Evolutionary conservation across 2,888 invertebrate species (phyloP), one percentile per base, ranked within the genome.

Genomic region (Caenorhabditis plicata): DNA sequence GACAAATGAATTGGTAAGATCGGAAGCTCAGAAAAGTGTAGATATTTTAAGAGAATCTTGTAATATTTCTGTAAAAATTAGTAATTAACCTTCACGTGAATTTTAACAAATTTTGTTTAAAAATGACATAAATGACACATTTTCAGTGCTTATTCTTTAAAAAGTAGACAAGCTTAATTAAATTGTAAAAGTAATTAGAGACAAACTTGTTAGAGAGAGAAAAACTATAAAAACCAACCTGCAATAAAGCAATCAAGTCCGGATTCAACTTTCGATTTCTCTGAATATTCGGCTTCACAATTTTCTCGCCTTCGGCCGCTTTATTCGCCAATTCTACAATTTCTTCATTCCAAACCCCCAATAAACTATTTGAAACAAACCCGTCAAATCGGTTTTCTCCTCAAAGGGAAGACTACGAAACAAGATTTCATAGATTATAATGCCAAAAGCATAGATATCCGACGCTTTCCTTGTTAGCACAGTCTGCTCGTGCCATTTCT

Each of bases 341-440:
- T 15, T 7, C n/a, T n/a, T n/a, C n/a, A n/a, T n/a, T n/a, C n/a
- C n/a, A 31, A 19, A 20, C 17, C 33, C n/a, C 33, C 29, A 2
- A 3, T 9, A 2, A 15, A 27, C 26, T 41, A n/a, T n/a, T n/a
- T n/a, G n/a, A n/a, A n/a, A n/a, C 13, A 11, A 23, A 67, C 67
- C 67, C 20, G 43, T 46, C 31, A 68, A 15, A 53, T 60, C 56
- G 7, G 42, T 3, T 29, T 56, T 62, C 27, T 74, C 73, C 20
- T 64, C 64, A 46, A 63, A 75, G 1, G 75, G 75, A 36, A 75
- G 50, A 44, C 56, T 64, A 25, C 74, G 54, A 67, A 75, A 76
- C 15, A 75, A 53, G 35, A 68, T 73, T 40, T 73, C 71, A 38
- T 70, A 73, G 33, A 68, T 68, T 20, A 71, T 62, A 15, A 71